phyloP scores from a whole-genome alignment of 1,140 invertebrate genomes.

The Drosophila orosa region DNA sequence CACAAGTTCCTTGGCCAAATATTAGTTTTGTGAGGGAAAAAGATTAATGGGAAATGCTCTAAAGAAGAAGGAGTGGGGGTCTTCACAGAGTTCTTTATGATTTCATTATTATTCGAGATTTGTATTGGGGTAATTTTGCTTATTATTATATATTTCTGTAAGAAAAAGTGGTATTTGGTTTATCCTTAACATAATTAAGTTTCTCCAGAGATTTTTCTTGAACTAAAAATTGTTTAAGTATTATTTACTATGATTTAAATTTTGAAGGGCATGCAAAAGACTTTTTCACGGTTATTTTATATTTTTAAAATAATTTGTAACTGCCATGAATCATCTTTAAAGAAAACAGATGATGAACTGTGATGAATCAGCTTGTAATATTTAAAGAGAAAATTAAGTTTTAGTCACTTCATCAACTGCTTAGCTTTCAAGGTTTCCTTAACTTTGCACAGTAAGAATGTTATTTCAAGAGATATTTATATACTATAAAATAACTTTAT shows the following conservation, averaged over 20 bases:
- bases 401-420: not conserved
- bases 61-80: not conserved
- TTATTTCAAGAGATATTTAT: not conserved
- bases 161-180: too few relatives aligned
- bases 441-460: too few relatives aligned
- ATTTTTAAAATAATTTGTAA: not conserved
- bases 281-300: not conserved
- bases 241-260: not conserved
- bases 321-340: slow-evolving; percentile 3
- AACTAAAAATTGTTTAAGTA: too few relatives aligned
- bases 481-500: not conserved
- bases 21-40: slow-evolving; percentile 15
- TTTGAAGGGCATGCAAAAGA: not conserved
- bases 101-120: not conserved
- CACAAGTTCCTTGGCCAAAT: slow-evolving; percentile 18
- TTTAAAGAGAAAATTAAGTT: not conserved
- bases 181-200: not conserved
- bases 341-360: not conserved
- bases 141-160: not conserved
- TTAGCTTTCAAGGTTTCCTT: not conserved
- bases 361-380: slow-evolving; percentile 1
- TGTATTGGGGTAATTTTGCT: not conserved
- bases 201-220: fast-evolving
- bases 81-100: not conserved
- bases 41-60: slow-evolving; percentile 27